A percentile compares a stretch with the other conserved stretches of the same genome.
Conservation (phyloP, 2,113 vertebrate genomes). For the Apteryx mantelli region DNA sequence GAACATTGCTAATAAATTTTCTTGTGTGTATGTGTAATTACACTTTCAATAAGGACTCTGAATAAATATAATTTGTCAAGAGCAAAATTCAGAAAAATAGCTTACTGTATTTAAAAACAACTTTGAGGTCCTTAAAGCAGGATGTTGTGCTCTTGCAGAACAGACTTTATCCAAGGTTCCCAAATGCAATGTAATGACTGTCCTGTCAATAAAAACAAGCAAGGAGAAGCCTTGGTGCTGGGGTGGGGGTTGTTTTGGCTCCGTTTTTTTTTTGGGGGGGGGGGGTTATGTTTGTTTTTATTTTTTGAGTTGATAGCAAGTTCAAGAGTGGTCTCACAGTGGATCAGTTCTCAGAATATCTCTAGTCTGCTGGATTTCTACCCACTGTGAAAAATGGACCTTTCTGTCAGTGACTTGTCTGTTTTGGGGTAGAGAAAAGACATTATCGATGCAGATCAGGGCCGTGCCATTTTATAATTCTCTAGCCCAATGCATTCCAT, state of each 20-base stretch:
- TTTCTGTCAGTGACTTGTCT: background rate
- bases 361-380: background rate
- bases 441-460: rapidly evolving
- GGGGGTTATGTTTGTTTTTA: background rate
- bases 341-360: background rate
- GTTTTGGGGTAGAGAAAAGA: background rate
- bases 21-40: rapidly evolving
- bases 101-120: background rate
- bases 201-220: background rate
- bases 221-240: background rate
- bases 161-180: background rate
- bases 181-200: background rate
- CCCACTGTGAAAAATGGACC: background rate
- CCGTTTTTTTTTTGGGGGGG: no score
- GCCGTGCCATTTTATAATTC: background rate
- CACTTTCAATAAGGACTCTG: background rate
- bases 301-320: background rate
- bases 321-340: background rate
- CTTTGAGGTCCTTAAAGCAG: background rate
- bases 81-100: background rate
- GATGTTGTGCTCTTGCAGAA: rapidly evolving
- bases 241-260: background rate
- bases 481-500: background rate
- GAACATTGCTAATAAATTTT: background rate
- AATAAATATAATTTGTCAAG: background rate